phyloP scores from a whole-genome alignment of 2,888 invertebrate species.

The Tiphia femorata region DNA sequence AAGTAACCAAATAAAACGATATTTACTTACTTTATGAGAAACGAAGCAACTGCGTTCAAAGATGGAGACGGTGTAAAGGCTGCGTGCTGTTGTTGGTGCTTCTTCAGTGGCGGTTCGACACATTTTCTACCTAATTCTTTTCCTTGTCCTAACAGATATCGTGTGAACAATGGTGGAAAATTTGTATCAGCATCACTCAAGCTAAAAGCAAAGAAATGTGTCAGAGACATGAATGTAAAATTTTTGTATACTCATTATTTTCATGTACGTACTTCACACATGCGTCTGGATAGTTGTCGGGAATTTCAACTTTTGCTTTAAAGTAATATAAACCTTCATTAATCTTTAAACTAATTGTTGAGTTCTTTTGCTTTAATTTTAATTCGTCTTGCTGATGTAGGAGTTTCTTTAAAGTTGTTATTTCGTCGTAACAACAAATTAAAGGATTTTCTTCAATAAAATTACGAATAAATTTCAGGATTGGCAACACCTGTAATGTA shows the following conservation, averaged over 20 bases:
- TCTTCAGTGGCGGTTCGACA: constrained; percentile 77
- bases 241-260: no score
- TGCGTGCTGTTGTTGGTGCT: constrained; percentile 70
- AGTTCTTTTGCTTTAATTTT: constrained; percentile 77
- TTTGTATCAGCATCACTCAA: constrained; percentile 75
- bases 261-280: constrained; percentile 69
- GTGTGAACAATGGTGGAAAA: constrained; percentile 75
- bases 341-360: constrained; percentile 73
- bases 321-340: constrained; percentile 75
- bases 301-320: constrained; percentile 73
- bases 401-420: constrained; percentile 73
- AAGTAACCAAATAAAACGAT: no score
- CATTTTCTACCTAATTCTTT: constrained; percentile 78
- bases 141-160: constrained; percentile 76
- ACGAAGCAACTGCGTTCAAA: constrained; percentile 73
- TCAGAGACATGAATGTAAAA: background rate
- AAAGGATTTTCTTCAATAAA: constrained; percentile 80
- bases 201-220: constrained; percentile 61
- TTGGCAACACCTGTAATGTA: constrained; percentile 70
- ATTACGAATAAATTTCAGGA: constrained; percentile 74
- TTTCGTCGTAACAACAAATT: constrained; percentile 81
- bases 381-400: constrained; percentile 72
- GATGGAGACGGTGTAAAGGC: constrained; percentile 76
- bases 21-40: constrained; percentile 69
- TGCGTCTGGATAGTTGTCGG: constrained; percentile 75